Conservation (phyloP, 2,797 vertebrate species). For the Protosalanx chinensis region DNA sequence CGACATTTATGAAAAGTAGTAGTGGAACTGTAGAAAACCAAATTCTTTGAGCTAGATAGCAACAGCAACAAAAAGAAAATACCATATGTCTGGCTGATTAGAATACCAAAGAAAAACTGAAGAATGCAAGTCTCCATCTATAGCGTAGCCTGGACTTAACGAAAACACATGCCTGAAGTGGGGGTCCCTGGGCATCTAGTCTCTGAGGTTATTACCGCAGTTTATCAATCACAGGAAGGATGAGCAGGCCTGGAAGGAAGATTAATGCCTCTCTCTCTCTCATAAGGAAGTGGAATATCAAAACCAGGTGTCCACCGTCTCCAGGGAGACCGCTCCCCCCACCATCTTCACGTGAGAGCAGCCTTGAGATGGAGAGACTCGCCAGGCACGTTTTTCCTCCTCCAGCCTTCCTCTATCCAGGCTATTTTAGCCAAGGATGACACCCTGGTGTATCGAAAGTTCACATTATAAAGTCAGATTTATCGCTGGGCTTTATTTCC, state of each 20-base stretch:
- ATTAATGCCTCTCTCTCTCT: constrained; percentile 11
- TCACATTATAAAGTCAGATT: neutral
- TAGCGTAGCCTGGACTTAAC: neutral
- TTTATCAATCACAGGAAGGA: neutral
- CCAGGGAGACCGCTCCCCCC: neutral
- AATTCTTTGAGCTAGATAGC: neutral
- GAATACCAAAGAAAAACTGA: neutral
- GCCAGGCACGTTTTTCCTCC: neutral
- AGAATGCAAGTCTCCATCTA: neutral
- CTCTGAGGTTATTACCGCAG: neutral
- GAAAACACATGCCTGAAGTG: neutral
- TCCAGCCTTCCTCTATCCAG: neutral
- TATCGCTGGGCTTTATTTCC: constrained; percentile 1
- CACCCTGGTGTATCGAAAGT: neutral
- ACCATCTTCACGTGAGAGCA: neutral
- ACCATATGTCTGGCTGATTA: neutral
- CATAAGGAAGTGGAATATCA: constrained; percentile 22
- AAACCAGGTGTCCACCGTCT: constrained; percentile 28
- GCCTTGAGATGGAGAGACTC: neutral
- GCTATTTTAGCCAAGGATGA: neutral
- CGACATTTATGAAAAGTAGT: neutral
- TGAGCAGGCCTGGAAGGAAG: neutral
- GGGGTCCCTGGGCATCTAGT: neutral
- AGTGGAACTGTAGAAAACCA: neutral
- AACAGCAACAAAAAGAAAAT: neutral